Base-by-base conservation (phyloP, 2,888 invertebrate genomes). In the Crocallis elinguaria region DNA sequence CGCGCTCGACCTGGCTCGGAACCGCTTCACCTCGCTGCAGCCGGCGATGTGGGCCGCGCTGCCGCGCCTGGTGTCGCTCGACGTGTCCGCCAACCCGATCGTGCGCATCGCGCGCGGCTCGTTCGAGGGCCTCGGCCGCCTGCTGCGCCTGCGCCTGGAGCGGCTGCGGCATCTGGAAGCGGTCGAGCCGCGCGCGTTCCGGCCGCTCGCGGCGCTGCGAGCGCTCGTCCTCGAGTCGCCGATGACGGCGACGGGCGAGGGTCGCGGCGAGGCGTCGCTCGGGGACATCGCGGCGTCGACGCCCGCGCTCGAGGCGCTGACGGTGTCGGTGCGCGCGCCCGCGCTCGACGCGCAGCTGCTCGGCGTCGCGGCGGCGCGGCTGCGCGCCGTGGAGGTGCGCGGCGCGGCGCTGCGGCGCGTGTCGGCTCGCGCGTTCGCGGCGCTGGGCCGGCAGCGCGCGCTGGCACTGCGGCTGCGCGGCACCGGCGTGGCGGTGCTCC, bases 61-160 rank as follows among this genome's bases (percentile, higher is more conserved):
- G 43, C 93, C 92, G 3, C 89, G 93, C 3, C 90, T 97, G 42
- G 93, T 94, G 43, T 92, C 93, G 8, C 88, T 97, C 32, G 96
- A 97, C 75, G 80, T 97, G 21, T 95, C 96, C 0, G 92, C 93
- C 66, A 97, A 97, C 86, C 96, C 96, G 0, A 92, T 97, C 43
- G 90, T 94, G 82, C 93, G 94, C 49, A 86, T 96, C 38, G 83
- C 93, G 8, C 86, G 90, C 27, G 94, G 94, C 21, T 93, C 93
- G 50, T 94, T 95, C 71, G 84, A 92, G 39, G 94, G 94, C 0
- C 87, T 95, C 43, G 87, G 87, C n/a, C 93, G 93, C n/a, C 80
- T 96, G 48, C 93, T 95, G 49, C 93, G 93, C 50, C 84, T 97
- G 12, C 94, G 94, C 38, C 92, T 97, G 65, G 92, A 94, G 36